These are phyloP conservation scores for Ormyrus nitidulus DNA, from an alignment of 2,888 invertebrate species.

Conservation along the genomic window DNA sequence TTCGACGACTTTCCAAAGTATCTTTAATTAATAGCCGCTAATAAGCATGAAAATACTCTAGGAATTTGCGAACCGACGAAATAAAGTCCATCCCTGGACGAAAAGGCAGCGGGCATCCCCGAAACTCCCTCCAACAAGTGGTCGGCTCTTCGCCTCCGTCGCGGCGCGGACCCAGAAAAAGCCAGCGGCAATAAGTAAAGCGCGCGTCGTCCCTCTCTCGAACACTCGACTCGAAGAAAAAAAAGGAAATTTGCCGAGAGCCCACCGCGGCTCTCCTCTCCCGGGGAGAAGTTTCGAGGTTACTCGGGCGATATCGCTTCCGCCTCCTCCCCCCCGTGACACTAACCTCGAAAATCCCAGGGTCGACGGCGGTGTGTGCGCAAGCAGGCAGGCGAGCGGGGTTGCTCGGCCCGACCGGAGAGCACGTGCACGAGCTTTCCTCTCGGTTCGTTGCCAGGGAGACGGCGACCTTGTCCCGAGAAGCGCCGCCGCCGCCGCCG, in stretches of 20 bases:
- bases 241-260: background rate
- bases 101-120: background rate
- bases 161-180: too few species aligned
- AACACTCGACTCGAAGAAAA: background rate
- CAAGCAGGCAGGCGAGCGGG: background rate
- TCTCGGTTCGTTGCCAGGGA: constrained; percentile 69
- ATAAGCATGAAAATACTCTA: too few species aligned
- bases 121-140: constrained; percentile 23
- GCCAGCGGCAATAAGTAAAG: background rate
- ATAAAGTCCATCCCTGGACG: too few species aligned
- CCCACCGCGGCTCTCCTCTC: background rate
- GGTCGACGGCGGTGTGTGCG: constrained; percentile 28
- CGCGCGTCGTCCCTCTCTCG: too few species aligned
- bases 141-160: background rate
- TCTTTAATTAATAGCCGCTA: too few species aligned
- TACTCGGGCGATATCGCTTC: constrained; percentile 62
- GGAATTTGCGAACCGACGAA: too few species aligned
- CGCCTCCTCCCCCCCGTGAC: constrained; percentile 59
- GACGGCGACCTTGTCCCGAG: constrained; percentile 73
- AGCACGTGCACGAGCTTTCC: constrained; percentile 67
- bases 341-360: constrained; percentile 62
- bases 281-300: constrained; percentile 61
- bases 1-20: too few species aligned
- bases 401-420: constrained; percentile 56
- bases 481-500: background rate